Evolutionary conservation across 2,113 vertebrate species (phyloP).

Genomic region (Anhinga anhinga): DNA sequence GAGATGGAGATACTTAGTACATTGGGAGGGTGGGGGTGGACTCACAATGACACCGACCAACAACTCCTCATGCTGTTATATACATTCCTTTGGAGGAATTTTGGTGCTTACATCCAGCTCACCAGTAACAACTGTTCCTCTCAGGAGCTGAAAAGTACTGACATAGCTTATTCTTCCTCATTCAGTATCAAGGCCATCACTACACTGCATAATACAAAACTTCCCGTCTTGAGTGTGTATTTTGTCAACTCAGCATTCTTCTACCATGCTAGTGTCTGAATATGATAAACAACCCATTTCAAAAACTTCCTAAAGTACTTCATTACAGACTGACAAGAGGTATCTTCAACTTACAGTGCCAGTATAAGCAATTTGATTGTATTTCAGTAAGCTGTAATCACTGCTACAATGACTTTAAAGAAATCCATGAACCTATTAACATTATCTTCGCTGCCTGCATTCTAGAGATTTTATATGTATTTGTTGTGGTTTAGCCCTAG

Average conservation of each 20-base stretch:
- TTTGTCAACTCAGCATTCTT: background rate
- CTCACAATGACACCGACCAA: background rate
- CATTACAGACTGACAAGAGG: background rate
- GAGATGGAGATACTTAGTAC: background rate
- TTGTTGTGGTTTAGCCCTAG: too few species aligned
- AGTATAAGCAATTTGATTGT: background rate
- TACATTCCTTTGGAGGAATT: background rate
- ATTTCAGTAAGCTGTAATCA: background rate
- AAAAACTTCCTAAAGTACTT: background rate
- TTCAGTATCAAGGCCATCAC: background rate
- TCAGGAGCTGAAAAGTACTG: background rate
- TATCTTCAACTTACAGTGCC: background rate
- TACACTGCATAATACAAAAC: background rate
- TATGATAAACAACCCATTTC: background rate
- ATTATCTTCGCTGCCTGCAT: background rate
- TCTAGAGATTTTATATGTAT: background rate
- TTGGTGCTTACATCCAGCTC: background rate
- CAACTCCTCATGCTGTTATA: background rate
- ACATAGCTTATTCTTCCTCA: fast-evolving
- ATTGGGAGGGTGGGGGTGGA: fast-evolving
- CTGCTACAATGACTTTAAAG: background rate
- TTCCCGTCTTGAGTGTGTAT: background rate
- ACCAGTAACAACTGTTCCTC: background rate
- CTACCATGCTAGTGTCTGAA: background rate
- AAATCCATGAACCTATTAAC: background rate